Conservation (phyloP, 2,888 invertebrate species). For the Quadriops clusia region DNA sequence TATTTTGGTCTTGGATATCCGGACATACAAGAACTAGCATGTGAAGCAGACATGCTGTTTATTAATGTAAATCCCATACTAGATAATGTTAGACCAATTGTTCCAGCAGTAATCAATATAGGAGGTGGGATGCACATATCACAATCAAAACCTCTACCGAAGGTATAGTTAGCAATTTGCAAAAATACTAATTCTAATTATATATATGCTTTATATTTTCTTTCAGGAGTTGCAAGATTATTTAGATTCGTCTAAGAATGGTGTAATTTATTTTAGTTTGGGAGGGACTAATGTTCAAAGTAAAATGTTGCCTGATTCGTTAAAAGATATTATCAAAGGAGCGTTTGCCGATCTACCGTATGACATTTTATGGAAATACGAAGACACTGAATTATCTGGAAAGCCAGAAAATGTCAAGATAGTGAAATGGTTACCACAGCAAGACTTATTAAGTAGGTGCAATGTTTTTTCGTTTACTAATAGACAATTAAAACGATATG, state of each 20-base stretch:
- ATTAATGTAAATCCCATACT: slow-evolving; percentile 28
- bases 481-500: not conserved
- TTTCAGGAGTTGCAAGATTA: slow-evolving; percentile 28
- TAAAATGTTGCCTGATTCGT: slow-evolving; percentile 23
- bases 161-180: slow-evolving; percentile 27
- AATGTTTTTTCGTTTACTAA: slow-evolving; percentile 6
- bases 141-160: slow-evolving; percentile 30
- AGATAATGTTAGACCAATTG: slow-evolving; percentile 24
- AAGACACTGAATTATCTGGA: slow-evolving; percentile 24
- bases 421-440: slow-evolving; percentile 33
- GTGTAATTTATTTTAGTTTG: slow-evolving; percentile 34
- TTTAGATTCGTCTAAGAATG: slow-evolving; percentile 28
- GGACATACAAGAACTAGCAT: slow-evolving; percentile 20
- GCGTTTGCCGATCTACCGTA: slow-evolving; percentile 32
- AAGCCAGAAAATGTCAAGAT: slow-evolving; percentile 32
- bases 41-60: slow-evolving; percentile 28
- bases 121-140: slow-evolving; percentile 6
- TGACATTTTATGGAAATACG: slow-evolving; percentile 37
- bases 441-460: slow-evolving; percentile 28
- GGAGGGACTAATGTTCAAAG: slow-evolving; percentile 34
- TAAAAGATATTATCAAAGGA: slow-evolving; percentile 24
- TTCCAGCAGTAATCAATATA: slow-evolving; percentile 17
- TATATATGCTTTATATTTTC: too few relatives aligned
- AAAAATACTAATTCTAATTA: slow-evolving; percentile 1
- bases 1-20: slow-evolving; percentile 27